Percentiles rank a stretch among this genome's conserved stretches.
phyloP scores from a whole-genome alignment of 2,888 invertebrate species.

The Fragum whitleyi region DNA sequence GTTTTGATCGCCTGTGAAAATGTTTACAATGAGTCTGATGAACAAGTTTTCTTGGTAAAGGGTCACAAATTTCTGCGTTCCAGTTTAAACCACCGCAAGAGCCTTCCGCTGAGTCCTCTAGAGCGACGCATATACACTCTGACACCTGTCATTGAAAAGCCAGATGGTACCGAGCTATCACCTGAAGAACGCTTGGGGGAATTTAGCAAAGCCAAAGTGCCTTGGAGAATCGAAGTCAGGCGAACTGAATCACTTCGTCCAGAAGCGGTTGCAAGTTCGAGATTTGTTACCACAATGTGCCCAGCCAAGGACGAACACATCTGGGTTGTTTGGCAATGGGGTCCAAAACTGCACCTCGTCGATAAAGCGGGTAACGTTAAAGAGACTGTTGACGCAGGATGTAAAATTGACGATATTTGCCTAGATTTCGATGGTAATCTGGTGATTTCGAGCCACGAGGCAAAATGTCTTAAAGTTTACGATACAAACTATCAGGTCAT shows the following conservation, averaged over 20 bases:
- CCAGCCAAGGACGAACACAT: slow-evolving; percentile 44
- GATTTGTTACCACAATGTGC: slow-evolving; percentile 65
- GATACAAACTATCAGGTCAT: slow-evolving; percentile 43
- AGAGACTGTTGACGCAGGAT: slow-evolving; percentile 49
- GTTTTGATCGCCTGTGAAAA: slow-evolving; percentile 41
- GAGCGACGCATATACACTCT: slow-evolving; percentile 52
- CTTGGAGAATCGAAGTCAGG: slow-evolving; percentile 64
- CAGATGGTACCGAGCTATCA: slow-evolving; percentile 24
- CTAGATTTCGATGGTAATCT: slow-evolving; percentile 48
- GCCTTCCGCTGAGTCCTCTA: slow-evolving; percentile 41
- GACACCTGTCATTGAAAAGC: slow-evolving; percentile 22
- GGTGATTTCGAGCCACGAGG: slow-evolving; percentile 56
- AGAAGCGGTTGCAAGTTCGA: slow-evolving; percentile 55
- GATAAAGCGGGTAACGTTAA: slow-evolving; percentile 57
- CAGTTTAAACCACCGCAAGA: slow-evolving; percentile 23
- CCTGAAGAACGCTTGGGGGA: slow-evolving; percentile 51
- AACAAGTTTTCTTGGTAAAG: slow-evolving; percentile 33
- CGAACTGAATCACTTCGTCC: slow-evolving; percentile 57
- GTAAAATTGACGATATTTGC: slow-evolving; percentile 63
- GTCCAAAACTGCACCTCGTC: slow-evolving; percentile 53
- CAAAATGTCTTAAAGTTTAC: slow-evolving; percentile 53
- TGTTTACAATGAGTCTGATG: slow-evolving; percentile 35
- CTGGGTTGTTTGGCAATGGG: slow-evolving; percentile 67
- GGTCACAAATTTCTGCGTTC: slow-evolving; percentile 27
- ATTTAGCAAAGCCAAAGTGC: slow-evolving; percentile 47